Evolutionary conservation across 2,888 invertebrate genomes (phyloP), one percentile per base, ranked within the genome.

Genomic region (Temnothorax rugatulus): DNA sequence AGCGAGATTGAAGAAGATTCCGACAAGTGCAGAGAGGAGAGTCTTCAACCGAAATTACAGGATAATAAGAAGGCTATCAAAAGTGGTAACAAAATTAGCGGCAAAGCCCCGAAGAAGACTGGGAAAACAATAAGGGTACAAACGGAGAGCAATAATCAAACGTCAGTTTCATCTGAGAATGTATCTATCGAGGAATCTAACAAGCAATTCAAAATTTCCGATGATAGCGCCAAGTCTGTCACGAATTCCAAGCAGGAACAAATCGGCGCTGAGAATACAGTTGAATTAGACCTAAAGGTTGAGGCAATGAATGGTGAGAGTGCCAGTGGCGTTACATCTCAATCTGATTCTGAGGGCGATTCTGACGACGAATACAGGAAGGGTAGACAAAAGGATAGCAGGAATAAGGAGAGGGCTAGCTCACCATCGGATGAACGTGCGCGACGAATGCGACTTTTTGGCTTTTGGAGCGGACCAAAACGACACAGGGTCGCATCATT

Each of bases 401-500:
- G 82, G 88, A 93, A 81, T 54, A 92, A 90, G 21, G 93, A 93
- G 29, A 87, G 92, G 38, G 86, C 89, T 4, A 90, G 85, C 84
- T 93, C 94, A 21, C 92, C 94, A 61, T 90, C 92, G 25, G 94
- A 93, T 3, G 94, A 94, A 83, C 92, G 94, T 84, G 91, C 94
- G 18, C 91, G 95, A 82, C 95, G 97, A 85, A 95, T 96, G 89
- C 96, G 96, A 92, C 95, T 97, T 54, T 95, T 96, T 84, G 96
- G 97, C 1, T 97, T 97, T 95, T 97, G 97, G 97, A 96, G 96
- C 88, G 97, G 97, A 0, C 97, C 98, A 38, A 98, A 98, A 94
- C 96, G 97, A 64, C 97, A 98, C 93, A 96, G 98, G 88, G 98
- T 98, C 95, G 98, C 98, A 54, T 98, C 98, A 2, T 95, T 98